Percentiles rank a stretch among this genome's conserved stretches.
These are phyloP conservation scores for Drosophila willistoni DNA, from an alignment of 1,140 invertebrate species.

Conservation along the genomic window DNA sequence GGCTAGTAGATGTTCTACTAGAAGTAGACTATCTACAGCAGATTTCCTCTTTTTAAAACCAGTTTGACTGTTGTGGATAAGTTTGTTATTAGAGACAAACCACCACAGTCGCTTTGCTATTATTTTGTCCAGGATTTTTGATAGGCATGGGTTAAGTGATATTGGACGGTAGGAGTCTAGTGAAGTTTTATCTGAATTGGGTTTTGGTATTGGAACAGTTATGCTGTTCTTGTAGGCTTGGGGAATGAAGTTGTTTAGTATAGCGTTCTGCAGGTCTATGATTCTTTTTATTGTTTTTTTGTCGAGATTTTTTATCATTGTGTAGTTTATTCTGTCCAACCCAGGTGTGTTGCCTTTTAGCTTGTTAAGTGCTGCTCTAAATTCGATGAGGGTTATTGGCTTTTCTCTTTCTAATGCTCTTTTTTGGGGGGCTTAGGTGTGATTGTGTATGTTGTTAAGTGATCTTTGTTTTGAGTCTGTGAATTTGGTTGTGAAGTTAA, in stretches of 20 bases:
- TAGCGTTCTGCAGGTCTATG: constrained; percentile 31
- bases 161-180: background rate
- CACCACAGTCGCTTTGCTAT: constrained; percentile 32
- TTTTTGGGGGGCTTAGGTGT: constrained; percentile 18
- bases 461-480: constrained; percentile 23
- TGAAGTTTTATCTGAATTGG: constrained; percentile 22
- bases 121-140: constrained; percentile 35
- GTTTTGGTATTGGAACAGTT: constrained; percentile 36
- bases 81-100: constrained; percentile 23
- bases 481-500: constrained; percentile 4
- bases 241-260: constrained; percentile 27
- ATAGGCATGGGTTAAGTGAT: constrained; percentile 29
- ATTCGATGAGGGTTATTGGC: constrained; percentile 22
- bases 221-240: constrained; percentile 38
- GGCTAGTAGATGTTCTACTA: too few relatives aligned
- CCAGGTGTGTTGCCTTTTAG: constrained; percentile 40
- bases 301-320: constrained; percentile 31
- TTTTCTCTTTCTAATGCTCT: constrained; percentile 42
- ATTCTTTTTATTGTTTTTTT: constrained; percentile 27
- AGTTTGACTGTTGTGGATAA: too few relatives aligned
- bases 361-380: constrained; percentile 29
- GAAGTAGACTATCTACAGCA: too few relatives aligned
- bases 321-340: constrained; percentile 30
- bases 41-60: too few relatives aligned
- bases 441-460: constrained; percentile 13